Percentiles rank a stretch among this genome's conserved stretches.
These are phyloP conservation scores for Rostratula benghalensis DNA, from an alignment of 2,113 vertebrate genomes.

Conservation along the genomic window DNA sequence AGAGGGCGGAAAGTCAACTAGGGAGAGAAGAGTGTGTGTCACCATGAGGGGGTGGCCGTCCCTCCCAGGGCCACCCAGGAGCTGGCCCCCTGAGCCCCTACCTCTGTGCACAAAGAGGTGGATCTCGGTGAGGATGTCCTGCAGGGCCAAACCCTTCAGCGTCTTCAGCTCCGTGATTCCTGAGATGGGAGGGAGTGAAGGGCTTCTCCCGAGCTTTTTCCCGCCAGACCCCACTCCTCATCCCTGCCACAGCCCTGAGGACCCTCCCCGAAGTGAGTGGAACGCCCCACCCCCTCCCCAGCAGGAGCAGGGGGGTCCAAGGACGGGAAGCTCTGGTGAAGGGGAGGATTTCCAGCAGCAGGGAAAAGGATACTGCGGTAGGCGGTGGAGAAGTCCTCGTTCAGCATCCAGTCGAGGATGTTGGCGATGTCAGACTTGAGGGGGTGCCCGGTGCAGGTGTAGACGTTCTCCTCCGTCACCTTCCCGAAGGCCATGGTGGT, in stretches of 20 bases:
- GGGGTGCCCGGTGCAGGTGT: slow-evolving; percentile 95
- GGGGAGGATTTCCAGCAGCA: not conserved
- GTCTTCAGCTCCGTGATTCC: slow-evolving; percentile 92
- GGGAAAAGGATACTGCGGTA: slow-evolving; percentile 89
- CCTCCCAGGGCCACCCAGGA: not conserved
- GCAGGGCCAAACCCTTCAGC: slow-evolving; percentile 91
- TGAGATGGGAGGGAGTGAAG: slow-evolving; percentile 38
- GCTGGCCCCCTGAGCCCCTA: not conserved
- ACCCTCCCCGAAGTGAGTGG: not conserved
- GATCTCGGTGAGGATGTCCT: slow-evolving; percentile 94
- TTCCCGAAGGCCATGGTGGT: slow-evolving; percentile 93
- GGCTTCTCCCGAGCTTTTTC: not conserved
- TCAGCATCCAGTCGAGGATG: slow-evolving; percentile 97
- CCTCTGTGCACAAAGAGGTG: slow-evolving; percentile 94
- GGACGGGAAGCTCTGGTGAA: not conserved
- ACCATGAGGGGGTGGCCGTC: fast-evolving
- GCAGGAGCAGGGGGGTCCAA: fast-evolving
- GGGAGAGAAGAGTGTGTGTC: not conserved
- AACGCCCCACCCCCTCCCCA: not conserved
- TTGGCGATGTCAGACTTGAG: slow-evolving; percentile 94
- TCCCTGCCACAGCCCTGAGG: fast-evolving
- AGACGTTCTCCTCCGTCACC: slow-evolving; percentile 91
- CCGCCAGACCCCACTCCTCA: not conserved
- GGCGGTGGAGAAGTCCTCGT: slow-evolving; percentile 90
- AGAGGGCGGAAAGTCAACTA: slow-evolving; percentile 92